Evolutionary conservation across 2,888 invertebrate species (phyloP).

Genomic region (Drosophila quinaria): DNA sequence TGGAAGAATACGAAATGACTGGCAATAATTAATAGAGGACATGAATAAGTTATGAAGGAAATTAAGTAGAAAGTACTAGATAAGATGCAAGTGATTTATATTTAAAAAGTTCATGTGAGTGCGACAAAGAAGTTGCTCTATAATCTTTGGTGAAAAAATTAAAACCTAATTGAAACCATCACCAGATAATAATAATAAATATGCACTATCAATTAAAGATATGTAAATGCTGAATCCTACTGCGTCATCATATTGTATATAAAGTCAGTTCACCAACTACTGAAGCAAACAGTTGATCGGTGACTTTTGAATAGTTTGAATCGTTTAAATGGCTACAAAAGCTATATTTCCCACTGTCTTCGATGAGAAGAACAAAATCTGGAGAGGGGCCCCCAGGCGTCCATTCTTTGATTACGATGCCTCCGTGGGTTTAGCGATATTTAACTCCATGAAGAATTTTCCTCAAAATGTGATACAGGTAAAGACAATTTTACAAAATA

Average conservation of each 20-base stretch:
- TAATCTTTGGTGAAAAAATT: conserved; percentile 23
- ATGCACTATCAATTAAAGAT: conserved; percentile 24
- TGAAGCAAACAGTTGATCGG: conserved; percentile 35
- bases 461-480: conserved; percentile 60
- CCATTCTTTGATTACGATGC: conserved; percentile 35
- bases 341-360: conserved; percentile 55
- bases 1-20: conserved; percentile 18
- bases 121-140: conserved; percentile 5
- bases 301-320: conserved; percentile 2
- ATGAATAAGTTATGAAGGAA: conserved; percentile 54
- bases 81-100: conserved; percentile 36
- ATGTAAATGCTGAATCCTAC: conserved; percentile 1
- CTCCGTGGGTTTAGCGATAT: conserved; percentile 45
- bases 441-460: conserved; percentile 37
- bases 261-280: conserved; percentile 27
- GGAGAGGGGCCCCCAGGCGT: conserved; percentile 54
- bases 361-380: conserved; percentile 61
- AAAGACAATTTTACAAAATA: neutral
- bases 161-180: conserved; percentile 30
- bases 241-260: conserved; percentile 42
- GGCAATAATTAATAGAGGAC: conserved; percentile 17
- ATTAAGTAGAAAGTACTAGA: conserved; percentile 59
- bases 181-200: conserved; percentile 23
- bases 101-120: conserved; percentile 12
- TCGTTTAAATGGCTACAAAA: conserved; percentile 55